A percentile compares a stretch with the other conserved stretches of the same genome.
Conservation (phyloP, 1,140 invertebrate genomes). For the Aphidius gifuensis region DNA sequence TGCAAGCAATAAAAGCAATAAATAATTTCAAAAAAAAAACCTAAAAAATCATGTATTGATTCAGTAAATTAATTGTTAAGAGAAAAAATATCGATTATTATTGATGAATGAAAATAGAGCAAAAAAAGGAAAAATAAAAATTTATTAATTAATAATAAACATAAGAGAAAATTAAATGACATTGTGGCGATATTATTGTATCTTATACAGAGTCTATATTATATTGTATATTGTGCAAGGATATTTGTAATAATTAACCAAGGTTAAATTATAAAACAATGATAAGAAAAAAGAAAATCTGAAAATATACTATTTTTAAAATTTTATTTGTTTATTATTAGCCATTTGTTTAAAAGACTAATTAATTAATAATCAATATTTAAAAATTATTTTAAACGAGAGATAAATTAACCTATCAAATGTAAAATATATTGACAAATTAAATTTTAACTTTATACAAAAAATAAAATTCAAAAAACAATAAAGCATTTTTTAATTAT, state of each 20-base stretch:
- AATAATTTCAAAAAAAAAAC: conserved; percentile 31
- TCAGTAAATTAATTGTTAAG: conserved; percentile 31
- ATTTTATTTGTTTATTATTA: too few relatives aligned
- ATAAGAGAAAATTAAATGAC: conserved; percentile 1
- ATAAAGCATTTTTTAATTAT: too few relatives aligned
- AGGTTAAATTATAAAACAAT: neutral
- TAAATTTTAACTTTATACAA: too few relatives aligned
- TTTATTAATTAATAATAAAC: conserved; percentile 15
- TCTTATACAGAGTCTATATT: conserved; percentile 52
- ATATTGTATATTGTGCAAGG: conserved; percentile 47
- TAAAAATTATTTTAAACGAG: neutral
- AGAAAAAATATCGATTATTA: conserved; percentile 15
- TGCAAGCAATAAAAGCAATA: conserved; percentile 49
- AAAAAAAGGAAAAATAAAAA: conserved; percentile 17
- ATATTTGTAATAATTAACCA: conserved; percentile 46
- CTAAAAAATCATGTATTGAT: conserved; percentile 1
- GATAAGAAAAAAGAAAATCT: conserved; percentile 4
- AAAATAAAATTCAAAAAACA: too few relatives aligned
- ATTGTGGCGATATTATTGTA: conserved; percentile 46
- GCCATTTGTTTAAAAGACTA: too few relatives aligned
- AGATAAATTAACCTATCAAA: neutral
- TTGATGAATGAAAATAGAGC: conserved; percentile 25
- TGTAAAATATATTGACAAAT: too few relatives aligned
- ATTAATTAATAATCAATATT: too few relatives aligned
- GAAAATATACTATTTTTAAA: too few relatives aligned